Conservation (phyloP, 2,797 vertebrate genomes). For the Sarcophilus harrisii region DNA sequence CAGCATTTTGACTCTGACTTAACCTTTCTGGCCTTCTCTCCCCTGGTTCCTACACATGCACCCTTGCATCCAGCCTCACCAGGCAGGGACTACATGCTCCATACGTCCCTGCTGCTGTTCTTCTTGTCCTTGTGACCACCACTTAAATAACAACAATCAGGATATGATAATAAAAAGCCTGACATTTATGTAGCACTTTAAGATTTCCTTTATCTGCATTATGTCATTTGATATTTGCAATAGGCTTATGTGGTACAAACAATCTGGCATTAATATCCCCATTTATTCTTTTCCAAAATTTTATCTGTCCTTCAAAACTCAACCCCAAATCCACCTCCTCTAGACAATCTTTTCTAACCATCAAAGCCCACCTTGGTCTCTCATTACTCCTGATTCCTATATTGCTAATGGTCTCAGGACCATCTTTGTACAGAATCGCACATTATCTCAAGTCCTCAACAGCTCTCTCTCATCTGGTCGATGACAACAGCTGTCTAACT, state of each 20-base stretch:
- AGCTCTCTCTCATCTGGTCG: not conserved
- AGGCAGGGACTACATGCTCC: not conserved
- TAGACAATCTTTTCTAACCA: not conserved
- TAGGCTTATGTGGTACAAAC: not conserved
- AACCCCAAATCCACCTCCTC: too few relatives aligned
- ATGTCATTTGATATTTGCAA: not conserved
- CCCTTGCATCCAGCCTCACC: not conserved
- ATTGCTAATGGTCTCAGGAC: not conserved
- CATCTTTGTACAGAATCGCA: not conserved
- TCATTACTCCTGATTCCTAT: not conserved
- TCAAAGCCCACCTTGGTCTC: not conserved
- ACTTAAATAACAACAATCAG: not conserved
- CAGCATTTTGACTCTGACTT: not conserved
- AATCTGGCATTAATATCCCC: not conserved
- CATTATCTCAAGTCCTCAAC: not conserved
- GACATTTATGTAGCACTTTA: not conserved
- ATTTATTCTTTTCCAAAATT: not conserved
- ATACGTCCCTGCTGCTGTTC: not conserved
- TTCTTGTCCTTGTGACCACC: not conserved
- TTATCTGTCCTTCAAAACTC: not conserved
- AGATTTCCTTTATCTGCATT: not conserved
- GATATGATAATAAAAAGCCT: not conserved
- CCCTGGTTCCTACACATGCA: not conserved
- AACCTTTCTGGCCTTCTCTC: not conserved
- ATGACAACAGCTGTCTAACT: not conserved